Evolutionary conservation across 2,888 invertebrate species (phyloP).

Genomic region (Netelia inedita): DNA sequence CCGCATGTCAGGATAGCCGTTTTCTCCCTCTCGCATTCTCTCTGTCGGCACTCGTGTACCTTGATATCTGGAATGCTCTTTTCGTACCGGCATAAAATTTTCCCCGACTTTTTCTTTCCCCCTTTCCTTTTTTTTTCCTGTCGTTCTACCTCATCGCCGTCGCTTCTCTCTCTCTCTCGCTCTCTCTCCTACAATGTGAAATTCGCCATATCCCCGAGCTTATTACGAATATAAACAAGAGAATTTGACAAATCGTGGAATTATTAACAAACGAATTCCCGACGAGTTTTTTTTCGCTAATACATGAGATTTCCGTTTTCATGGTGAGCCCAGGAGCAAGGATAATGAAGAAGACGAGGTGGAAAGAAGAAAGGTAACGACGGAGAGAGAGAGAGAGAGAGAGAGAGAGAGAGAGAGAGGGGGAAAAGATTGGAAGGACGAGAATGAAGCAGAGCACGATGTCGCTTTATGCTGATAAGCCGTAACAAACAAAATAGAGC

Average conservation of each 20-base stretch:
- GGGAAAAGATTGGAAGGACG: not conserved
- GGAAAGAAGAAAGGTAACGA: not conserved
- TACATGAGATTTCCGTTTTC: constrained; percentile 12
- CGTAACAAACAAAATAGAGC: constrained; percentile 71
- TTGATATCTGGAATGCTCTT: not conserved
- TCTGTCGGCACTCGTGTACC: constrained; percentile 1
- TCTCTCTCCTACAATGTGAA: too few relatives aligned
- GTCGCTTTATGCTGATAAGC: constrained; percentile 57
- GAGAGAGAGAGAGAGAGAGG: not conserved
- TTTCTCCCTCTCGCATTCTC: constrained; percentile 52
- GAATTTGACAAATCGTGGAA: constrained; percentile 44
- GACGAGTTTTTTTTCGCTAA: not conserved
- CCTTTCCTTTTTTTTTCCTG: too few relatives aligned
- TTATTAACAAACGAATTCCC: constrained; percentile 42
- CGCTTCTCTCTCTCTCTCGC: constrained; percentile 4
- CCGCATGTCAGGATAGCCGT: constrained; percentile 55
- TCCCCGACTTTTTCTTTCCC: not conserved
- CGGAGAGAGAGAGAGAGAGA: not conserved
- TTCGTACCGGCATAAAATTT: not conserved
- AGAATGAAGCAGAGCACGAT: not conserved
- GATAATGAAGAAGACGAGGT: constrained; percentile 21
- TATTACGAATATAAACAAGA: constrained; percentile 49
- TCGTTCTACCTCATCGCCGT: not conserved
- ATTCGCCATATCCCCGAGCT: constrained; percentile 5
- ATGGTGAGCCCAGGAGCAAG: not conserved